Conservation (phyloP, 2,888 invertebrate genomes). For the Sclerodermus sp. region DNA sequence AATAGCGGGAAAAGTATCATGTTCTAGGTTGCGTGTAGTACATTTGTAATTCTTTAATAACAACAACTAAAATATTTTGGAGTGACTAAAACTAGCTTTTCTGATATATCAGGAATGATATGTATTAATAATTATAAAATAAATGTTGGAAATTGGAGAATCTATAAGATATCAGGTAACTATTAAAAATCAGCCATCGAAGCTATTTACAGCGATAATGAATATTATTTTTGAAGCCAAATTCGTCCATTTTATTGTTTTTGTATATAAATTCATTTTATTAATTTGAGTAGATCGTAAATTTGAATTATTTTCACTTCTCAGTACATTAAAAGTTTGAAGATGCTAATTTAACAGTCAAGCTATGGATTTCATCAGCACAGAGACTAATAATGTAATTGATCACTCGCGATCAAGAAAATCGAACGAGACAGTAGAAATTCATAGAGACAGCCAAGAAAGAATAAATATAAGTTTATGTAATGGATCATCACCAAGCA, state of each 20-base stretch:
- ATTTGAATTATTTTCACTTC: conserved; percentile 9
- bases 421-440: conserved; percentile 1
- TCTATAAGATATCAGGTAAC: conserved; percentile 22
- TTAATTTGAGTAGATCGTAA: conserved; percentile 5
- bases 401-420: conserved; percentile 12
- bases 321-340: background rate
- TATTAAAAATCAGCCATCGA: conserved; percentile 30
- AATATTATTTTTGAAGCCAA: conserved; percentile 25
- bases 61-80: conserved; percentile 9
- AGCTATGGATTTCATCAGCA: conserved; percentile 24
- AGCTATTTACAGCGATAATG: conserved; percentile 31
- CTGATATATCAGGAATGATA: conserved; percentile 1
- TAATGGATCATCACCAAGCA: conserved; percentile 27
- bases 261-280: background rate
- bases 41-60: conserved; percentile 14
- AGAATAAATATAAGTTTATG: conserved; percentile 6
- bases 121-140: background rate
- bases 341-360: conserved; percentile 19
- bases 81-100: background rate
- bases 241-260: conserved; percentile 5
- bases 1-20: conserved; percentile 49
- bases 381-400: conserved; percentile 8
- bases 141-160: conserved; percentile 1
- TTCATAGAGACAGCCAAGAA: conserved; percentile 4
- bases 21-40: conserved; percentile 17